A percentile compares a stretch with the other conserved stretches of the same genome.
These are phyloP conservation scores for Patella depressa DNA, from an alignment of 2,888 invertebrate genomes.

Conservation along the genomic window DNA sequence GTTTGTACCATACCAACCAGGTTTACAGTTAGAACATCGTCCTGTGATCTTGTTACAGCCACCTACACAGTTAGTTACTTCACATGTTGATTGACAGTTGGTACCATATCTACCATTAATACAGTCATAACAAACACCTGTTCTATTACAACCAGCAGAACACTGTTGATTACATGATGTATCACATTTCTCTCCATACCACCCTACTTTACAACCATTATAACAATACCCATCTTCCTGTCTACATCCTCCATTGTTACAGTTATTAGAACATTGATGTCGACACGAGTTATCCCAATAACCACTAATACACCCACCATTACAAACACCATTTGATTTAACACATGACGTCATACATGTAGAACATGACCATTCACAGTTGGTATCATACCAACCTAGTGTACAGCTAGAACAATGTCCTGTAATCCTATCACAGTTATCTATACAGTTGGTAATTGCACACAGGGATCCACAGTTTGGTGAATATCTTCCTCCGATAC, in stretches of 20 bases:
- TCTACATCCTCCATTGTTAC: not conserved
- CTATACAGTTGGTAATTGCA: no score
- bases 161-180: not conserved
- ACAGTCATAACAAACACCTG: no score
- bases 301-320: not conserved
- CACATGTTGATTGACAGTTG: not conserved
- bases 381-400: no score
- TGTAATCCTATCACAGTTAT: no score
- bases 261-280: not conserved
- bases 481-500: no score
- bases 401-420: no score
- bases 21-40: slow-evolving; percentile 28
- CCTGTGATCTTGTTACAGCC: not conserved
- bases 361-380: no score
- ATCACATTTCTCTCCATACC: not conserved
- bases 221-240: not conserved
- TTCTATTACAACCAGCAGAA: no score
- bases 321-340: not conserved
- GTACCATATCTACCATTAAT: no score
- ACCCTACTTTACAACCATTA: not conserved
- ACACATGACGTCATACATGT: no score
- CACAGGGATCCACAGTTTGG: no score
- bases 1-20: slow-evolving; percentile 27
- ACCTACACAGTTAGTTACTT: not conserved
- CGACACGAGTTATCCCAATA: not conserved